Percentiles rank a stretch among this genome's conserved stretches.
These are phyloP conservation scores for Hermaeophaga mercurialis DNA, from an alignment of 2,888 invertebrate species.

Conservation along the genomic window DNA sequence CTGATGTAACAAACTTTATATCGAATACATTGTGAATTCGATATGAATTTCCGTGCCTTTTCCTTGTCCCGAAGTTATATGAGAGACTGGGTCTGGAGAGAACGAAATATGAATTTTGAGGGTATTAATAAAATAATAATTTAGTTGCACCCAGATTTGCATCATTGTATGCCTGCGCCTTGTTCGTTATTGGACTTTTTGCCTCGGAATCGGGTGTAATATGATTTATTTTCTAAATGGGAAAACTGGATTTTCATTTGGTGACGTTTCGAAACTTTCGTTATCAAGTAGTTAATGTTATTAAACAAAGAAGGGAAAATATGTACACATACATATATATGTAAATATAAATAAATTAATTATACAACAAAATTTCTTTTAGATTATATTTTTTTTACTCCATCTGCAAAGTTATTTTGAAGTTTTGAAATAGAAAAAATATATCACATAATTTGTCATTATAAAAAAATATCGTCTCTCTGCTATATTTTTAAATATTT, in stretches of 20 bases:
- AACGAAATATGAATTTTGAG: background rate
- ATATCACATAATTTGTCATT: too few species aligned
- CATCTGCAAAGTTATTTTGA: too few species aligned
- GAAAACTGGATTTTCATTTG: slow-evolving; percentile 14
- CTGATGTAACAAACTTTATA: too few species aligned
- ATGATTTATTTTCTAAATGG: slow-evolving; percentile 40
- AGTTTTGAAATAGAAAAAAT: too few species aligned
- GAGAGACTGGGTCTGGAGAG: background rate
- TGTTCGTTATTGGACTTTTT: slow-evolving; percentile 42
- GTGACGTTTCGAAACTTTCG: background rate
- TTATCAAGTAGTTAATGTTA: background rate
- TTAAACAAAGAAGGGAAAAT: background rate
- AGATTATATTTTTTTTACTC: too few species aligned
- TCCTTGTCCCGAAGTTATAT: background rate
- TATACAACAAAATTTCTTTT: too few species aligned
- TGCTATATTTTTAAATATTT: too few species aligned
- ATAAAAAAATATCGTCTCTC: too few species aligned
- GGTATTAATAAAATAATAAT: slow-evolving; percentile 45
- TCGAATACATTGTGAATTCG: too few species aligned
- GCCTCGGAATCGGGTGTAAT: slow-evolving; percentile 35
- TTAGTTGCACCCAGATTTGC: slow-evolving; percentile 40
- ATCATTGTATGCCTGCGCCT: slow-evolving; percentile 35
- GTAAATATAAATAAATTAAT: too few species aligned
- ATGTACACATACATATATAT: too few species aligned
- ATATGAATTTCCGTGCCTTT: background rate